phyloP scores from a whole-genome alignment of 2,113 vertebrate species.

The Pollimyrus isidori region DNA sequence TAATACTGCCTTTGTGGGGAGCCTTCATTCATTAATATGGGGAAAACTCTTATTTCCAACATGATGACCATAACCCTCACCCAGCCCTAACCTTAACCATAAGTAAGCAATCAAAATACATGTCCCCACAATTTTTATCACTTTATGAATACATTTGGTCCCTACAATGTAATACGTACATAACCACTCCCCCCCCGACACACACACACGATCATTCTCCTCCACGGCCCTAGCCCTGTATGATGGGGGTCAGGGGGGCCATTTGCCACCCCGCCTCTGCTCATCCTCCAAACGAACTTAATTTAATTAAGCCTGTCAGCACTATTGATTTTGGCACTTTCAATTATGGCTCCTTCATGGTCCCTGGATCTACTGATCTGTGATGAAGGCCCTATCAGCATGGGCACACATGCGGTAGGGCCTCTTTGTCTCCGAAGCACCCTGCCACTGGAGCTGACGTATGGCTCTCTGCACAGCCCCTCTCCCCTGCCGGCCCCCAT shows the following conservation, averaged over 20 bases:
- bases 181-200: not conserved
- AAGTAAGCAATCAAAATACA: too few species aligned
- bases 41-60: too few species aligned
- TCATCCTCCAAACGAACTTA: constrained; percentile 83
- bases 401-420: constrained; percentile 81
- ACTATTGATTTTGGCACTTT: constrained; percentile 98
- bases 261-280: constrained; percentile 58
- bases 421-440: constrained; percentile 85
- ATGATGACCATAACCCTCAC: too few species aligned
- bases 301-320: constrained; percentile 97
- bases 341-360: constrained; percentile 87
- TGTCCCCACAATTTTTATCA: not conserved
- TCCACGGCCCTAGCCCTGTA: constrained; percentile 43
- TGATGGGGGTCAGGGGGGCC: constrained; percentile 61
- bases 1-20: too few species aligned
- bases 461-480: constrained; percentile 71
- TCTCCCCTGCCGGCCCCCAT: constrained; percentile 85
- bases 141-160: not conserved
- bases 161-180: not conserved
- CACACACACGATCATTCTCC: not conserved
- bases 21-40: too few species aligned
- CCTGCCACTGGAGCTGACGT: constrained; percentile 78
- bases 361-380: constrained; percentile 97
- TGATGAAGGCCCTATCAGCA: constrained; percentile 90
- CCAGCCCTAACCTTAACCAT: too few species aligned